Base-by-base conservation (phyloP, 2,888 invertebrate species). In the Syritta pipiens region DNA sequence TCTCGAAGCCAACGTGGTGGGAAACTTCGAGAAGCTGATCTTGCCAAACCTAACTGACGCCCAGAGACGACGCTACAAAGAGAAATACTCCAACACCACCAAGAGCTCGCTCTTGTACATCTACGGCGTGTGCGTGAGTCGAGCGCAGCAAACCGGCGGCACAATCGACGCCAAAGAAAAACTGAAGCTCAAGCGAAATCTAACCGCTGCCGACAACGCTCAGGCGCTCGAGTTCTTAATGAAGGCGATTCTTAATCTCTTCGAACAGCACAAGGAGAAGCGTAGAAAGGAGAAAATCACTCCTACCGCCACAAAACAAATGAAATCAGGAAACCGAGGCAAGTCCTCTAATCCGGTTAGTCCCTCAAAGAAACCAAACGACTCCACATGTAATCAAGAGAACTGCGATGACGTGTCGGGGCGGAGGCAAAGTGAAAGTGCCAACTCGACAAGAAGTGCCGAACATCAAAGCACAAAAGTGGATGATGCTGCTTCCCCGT, bases 21-120 rank as follows among this genome's bases (percentile, higher is more conserved):
- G 84, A 10, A 86, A 83, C 51, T 88, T 88, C 35, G 88, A 88
- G 60, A 86, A 85, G 5, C 82, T 86, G 1, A 84, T 88, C 3
- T 63, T 88, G 24, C 85, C 87, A 0, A 83, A 84, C 20, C 63
- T 88, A 0, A 84, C 84, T 4, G 72, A 82, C 1, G 62, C 82
- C 14, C 74, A 87, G 14, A 82, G 65, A 0, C 81, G 83, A n/a
- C 82, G 84, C 0, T 88, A 87, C 81, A 84, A 82, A 2, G 77
- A 74, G 7, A 86, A 83, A 67, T 85, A 85, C 51, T 84, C 84
- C 0, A 81, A 42, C 7, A 84, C 75, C 1, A 60, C 79, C 0
- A 82, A 83, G 4, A 83, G 82, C 3, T 85, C 85, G 0, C 65
- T 88, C 17, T 83, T 84, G 37, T 88, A 86, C 51, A 87, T 88